Base-by-base conservation (phyloP, 2,888 invertebrate species). In the Byasa hedistus region DNA sequence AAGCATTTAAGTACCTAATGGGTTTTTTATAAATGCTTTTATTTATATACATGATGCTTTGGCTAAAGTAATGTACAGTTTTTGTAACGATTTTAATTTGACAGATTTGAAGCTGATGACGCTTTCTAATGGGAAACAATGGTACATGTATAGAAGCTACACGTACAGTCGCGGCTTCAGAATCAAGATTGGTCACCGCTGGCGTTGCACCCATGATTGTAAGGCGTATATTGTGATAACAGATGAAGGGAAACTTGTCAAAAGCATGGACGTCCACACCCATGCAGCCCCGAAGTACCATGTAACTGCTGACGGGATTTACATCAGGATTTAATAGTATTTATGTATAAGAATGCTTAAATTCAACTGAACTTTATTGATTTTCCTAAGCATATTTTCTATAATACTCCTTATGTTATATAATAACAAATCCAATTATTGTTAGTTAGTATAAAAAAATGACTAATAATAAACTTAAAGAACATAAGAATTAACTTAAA, bases 61-160 rank as follows among this genome's bases (percentile, higher is more conserved):
- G n/a, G n/a, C n/a, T n/a, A n/a, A n/a, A n/a, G 4, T 17, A 44
- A 19, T 44, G 44, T 3, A 19, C 17, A 1, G 19, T 17, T 17
- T 44, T 22, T 22, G 27, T 21, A 32, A 60, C 32, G 21, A 32
- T n/a, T n/a, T 21, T 0, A 15, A 72, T 4, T 61, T 68, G 1
- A 17, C 56, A 7, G 70, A 71, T 3, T 73, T 71, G 1, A 21
- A 24, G 4, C 27, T 74, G 2, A 22, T 69, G 0, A 48, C 24
- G 15, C 21, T 77, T 36, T 4, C 23, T 1, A 76, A 73, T 57
- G 76, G 76, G 8, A 80, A 76, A 64, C 69, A 64, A n/a, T 72
- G 72, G 44, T 71, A 73, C 59, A 69, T 75, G 71, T 73, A 74
- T 62, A 71, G 74, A 4, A 62, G 68, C 10, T 79, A 74, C 39